A percentile compares a stretch with the other conserved stretches of the same genome.
phyloP scores from a whole-genome alignment of 2,797 vertebrate genomes.

The Acanthiza pusilla region DNA sequence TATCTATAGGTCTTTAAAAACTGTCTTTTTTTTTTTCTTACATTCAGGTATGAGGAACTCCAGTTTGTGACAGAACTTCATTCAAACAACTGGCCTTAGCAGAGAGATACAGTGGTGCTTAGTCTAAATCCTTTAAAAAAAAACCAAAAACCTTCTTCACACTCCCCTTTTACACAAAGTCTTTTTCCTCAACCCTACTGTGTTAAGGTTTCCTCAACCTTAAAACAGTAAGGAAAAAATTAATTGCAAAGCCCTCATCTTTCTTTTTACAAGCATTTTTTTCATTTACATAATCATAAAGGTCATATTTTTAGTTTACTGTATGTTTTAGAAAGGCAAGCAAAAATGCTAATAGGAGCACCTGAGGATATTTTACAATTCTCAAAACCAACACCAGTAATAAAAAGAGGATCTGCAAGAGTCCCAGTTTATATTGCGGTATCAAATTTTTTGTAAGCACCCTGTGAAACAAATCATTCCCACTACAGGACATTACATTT shows the following conservation, averaged over 20 bases:
- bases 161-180: background rate
- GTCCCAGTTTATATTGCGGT: background rate
- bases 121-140: background rate
- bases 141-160: fast-evolving
- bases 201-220: background rate
- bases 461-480: background rate
- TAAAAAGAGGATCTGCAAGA: background rate
- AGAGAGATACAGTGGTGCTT: background rate
- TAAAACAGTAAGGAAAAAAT: background rate
- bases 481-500: background rate
- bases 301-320: background rate
- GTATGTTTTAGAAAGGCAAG: background rate
- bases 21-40: background rate
- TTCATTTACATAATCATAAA: background rate
- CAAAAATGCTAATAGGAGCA: background rate
- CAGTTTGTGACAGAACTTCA: background rate
- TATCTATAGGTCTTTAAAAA: background rate
- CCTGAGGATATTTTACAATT: background rate
- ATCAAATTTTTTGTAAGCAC: background rate
- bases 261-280: background rate
- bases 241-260: background rate
- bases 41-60: background rate
- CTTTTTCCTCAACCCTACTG: no score
- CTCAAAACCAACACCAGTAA: background rate
- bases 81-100: background rate